phyloP scores from a whole-genome alignment of 1,140 invertebrate genomes.

The Elymnias hypermnestra region DNA sequence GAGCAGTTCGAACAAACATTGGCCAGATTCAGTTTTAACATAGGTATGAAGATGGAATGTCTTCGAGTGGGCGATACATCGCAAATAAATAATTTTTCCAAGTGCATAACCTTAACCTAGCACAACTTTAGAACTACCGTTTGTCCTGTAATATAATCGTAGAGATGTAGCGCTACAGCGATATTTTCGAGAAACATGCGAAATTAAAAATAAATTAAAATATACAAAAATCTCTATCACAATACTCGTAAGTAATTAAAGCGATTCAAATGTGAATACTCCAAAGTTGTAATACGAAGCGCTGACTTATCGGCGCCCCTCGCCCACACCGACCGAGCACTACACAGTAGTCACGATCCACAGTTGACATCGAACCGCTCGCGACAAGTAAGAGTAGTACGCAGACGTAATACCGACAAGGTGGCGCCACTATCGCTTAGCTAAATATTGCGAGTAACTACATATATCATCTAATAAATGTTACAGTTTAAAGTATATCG shows the following conservation, averaged over 20 bases:
- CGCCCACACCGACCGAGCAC: conserved; percentile 19
- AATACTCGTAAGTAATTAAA: conserved; percentile 76
- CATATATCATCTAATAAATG: conserved; percentile 50
- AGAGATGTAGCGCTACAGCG: conserved; percentile 66
- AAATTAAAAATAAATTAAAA: conserved; percentile 75
- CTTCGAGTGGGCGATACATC: conserved; percentile 30
- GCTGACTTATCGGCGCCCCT: conserved; percentile 13
- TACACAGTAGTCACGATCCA: conserved; percentile 48
- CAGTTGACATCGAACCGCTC: conserved; percentile 26
- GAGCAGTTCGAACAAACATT: conserved; percentile 22
- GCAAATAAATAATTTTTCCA: conserved; percentile 35
- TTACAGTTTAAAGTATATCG: conserved; percentile 47
- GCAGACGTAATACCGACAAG: conserved; percentile 33
- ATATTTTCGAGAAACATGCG: conserved; percentile 62
- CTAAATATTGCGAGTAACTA: conserved; percentile 59
- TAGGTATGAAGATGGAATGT: conserved; percentile 48
- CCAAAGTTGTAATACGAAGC: conserved; percentile 59
- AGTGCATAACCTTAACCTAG: conserved; percentile 68
- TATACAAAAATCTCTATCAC: conserved; percentile 76
- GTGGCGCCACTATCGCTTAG: conserved; percentile 43
- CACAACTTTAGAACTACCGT: conserved; percentile 66
- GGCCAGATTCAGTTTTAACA: conserved; percentile 24
- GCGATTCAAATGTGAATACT: conserved; percentile 72
- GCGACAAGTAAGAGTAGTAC: conserved; percentile 46
- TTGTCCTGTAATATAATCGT: conserved; percentile 57